Percentiles rank a stretch among this genome's conserved stretches.
phyloP scores from a whole-genome alignment of 2,797 vertebrate genomes.

The Chaetodon trifasciatus region DNA sequence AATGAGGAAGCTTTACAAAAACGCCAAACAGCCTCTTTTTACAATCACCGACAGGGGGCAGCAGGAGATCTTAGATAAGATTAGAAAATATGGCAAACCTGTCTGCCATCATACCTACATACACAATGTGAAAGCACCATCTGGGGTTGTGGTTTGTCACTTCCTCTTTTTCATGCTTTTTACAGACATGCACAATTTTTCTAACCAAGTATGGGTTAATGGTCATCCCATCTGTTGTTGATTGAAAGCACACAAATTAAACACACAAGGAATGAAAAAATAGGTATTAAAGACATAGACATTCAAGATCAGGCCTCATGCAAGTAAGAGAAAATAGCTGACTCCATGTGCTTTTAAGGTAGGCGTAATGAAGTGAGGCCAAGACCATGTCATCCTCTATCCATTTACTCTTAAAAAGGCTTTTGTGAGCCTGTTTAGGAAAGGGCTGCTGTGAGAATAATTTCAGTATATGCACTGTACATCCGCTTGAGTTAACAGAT shows the following conservation, averaged over 20 bases:
- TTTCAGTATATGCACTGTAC: too few species aligned
- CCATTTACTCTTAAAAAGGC: background rate
- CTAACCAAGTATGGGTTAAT: too few species aligned
- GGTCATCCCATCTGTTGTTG: constrained; percentile 1
- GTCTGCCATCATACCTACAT: background rate
- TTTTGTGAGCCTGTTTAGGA: too few species aligned
- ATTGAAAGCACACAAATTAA: background rate
- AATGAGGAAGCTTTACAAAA: constrained; percentile 13
- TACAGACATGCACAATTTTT: too few species aligned
- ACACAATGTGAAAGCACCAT: constrained; percentile 2
- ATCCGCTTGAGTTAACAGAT: too few species aligned
- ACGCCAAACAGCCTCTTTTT: background rate
- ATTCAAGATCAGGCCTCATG: background rate
- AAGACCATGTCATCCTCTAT: background rate
- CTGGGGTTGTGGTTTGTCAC: constrained; percentile 14
- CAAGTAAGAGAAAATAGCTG: background rate
- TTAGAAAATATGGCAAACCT: background rate
- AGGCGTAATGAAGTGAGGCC: background rate
- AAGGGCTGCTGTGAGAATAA: too few species aligned
- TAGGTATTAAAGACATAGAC: background rate
- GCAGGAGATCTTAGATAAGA: background rate
- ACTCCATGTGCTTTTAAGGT: background rate
- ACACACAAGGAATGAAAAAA: background rate
- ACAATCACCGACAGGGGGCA: constrained; percentile 23
- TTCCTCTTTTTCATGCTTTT: constrained; percentile 2